Conservation (phyloP, 2,797 vertebrate species). For the Trematomus bernacchii region DNA sequence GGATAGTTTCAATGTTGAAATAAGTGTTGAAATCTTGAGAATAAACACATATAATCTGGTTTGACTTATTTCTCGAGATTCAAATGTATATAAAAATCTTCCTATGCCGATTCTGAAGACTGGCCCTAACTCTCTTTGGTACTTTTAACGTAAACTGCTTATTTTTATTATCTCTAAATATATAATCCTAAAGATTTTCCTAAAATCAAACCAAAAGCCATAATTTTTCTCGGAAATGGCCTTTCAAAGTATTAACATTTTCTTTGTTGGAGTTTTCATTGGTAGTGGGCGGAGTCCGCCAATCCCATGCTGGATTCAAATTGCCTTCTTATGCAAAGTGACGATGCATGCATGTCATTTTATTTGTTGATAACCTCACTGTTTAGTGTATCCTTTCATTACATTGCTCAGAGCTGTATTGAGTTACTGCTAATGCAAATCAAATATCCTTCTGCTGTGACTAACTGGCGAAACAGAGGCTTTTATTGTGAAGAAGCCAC, state of each 20-base stretch:
- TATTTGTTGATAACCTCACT: not conserved
- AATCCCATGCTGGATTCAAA: not conserved
- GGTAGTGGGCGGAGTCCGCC: not conserved
- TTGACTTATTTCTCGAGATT: too few relatives aligned
- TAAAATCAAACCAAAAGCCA: not conserved
- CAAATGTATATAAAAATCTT: too few relatives aligned
- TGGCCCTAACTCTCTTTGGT: too few relatives aligned
- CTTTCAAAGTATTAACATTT: not conserved
- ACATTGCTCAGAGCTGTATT: not conserved
- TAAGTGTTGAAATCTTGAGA: too few relatives aligned
- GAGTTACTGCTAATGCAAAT: slow-evolving; percentile 2
- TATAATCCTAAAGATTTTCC: not conserved
- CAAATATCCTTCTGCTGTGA: not conserved
- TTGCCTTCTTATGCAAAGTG: not conserved
- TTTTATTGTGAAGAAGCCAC: slow-evolving; percentile 17
- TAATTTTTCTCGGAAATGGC: not conserved
- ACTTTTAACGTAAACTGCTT: not conserved
- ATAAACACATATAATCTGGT: too few relatives aligned
- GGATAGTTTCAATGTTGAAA: too few relatives aligned
- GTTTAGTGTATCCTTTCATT: not conserved
- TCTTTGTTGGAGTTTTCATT: not conserved
- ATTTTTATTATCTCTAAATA: slow-evolving; percentile 6
- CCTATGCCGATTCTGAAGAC: too few relatives aligned
- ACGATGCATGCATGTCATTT: not conserved
- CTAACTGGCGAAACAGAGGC: not conserved